phyloP scores from a whole-genome alignment of 2,888 invertebrate species.

The Stegana nigrithorax region DNA sequence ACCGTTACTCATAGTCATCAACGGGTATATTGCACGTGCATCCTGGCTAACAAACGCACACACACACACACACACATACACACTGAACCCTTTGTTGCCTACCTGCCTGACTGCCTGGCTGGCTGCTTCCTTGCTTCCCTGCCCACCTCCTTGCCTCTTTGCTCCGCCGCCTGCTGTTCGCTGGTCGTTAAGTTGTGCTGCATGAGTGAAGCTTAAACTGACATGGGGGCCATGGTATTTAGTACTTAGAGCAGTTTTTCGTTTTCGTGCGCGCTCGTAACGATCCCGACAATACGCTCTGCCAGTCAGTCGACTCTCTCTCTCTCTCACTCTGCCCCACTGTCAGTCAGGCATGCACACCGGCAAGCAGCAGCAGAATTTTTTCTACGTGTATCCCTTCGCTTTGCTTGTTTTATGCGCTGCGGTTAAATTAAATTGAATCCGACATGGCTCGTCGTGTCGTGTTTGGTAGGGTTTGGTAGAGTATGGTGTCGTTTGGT shows the following conservation, averaged over 20 bases:
- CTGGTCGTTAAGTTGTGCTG: conserved; percentile 28
- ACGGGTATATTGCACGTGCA: background rate
- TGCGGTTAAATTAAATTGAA: conserved; percentile 38
- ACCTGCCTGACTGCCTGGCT: too few species aligned
- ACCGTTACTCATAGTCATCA: conserved; percentile 15
- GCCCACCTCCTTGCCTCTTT: background rate
- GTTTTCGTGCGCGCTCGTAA: too few species aligned
- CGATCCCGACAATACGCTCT: background rate
- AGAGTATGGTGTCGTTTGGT: too few species aligned
- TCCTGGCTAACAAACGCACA: background rate
- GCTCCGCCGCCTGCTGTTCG: background rate
- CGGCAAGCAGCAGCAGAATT: too few species aligned
- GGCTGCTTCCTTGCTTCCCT: too few species aligned
- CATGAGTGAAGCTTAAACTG: conserved; percentile 4
- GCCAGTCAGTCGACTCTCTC: too few species aligned
- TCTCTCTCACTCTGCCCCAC: background rate
- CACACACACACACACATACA: background rate
- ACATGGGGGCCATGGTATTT: conserved; percentile 12
- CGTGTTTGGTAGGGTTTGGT: conserved; percentile 8
- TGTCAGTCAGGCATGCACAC: conserved; percentile 3
- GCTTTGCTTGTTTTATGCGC: background rate
- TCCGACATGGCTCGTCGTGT: conserved; percentile 32
- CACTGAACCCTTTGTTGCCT: too few species aligned
- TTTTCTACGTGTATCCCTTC: background rate
- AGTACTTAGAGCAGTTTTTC: background rate